Evolutionary conservation across 1,140 invertebrate genomes (phyloP).

Genomic region (Drosophila nannoptera): DNA sequence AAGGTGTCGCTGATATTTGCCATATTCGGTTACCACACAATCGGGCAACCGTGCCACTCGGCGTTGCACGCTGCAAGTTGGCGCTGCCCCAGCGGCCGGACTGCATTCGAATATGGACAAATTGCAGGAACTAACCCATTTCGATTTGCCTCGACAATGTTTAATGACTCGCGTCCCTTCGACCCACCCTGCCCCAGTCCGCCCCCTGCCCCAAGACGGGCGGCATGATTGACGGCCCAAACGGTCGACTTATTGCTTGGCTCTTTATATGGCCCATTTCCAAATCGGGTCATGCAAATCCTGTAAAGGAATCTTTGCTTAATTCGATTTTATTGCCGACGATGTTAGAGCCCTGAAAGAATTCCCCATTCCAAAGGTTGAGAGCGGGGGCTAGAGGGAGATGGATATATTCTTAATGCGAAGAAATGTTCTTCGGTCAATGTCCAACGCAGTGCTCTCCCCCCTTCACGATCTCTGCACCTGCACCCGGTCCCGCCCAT

Average conservation of each 20-base stretch:
- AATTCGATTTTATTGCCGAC: background rate
- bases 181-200: background rate
- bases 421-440: too few species aligned
- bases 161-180: slow-evolving; percentile 40
- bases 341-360: background rate
- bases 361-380: background rate
- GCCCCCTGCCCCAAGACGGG: background rate
- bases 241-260: slow-evolving; percentile 7
- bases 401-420: too few species aligned
- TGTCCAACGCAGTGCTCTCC: too few species aligned
- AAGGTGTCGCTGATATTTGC: slow-evolving; percentile 49
- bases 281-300: slow-evolving; percentile 18
- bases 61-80: slow-evolving; percentile 22
- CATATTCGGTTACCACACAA: slow-evolving; percentile 64
- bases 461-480: too few species aligned
- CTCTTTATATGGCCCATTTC: slow-evolving; percentile 13
- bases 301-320: background rate
- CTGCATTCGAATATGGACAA: slow-evolving; percentile 61
- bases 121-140: slow-evolving; percentile 60
- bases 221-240: slow-evolving; percentile 19
- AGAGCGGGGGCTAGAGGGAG: too few species aligned
- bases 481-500: background rate
- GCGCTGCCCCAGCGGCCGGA: slow-evolving; percentile 12
- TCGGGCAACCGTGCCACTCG: slow-evolving; percentile 9
- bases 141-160: slow-evolving; percentile 36